These are phyloP conservation scores for Acronicta leporina DNA, from an alignment of 2,888 invertebrate genomes.

Conservation along the genomic window DNA sequence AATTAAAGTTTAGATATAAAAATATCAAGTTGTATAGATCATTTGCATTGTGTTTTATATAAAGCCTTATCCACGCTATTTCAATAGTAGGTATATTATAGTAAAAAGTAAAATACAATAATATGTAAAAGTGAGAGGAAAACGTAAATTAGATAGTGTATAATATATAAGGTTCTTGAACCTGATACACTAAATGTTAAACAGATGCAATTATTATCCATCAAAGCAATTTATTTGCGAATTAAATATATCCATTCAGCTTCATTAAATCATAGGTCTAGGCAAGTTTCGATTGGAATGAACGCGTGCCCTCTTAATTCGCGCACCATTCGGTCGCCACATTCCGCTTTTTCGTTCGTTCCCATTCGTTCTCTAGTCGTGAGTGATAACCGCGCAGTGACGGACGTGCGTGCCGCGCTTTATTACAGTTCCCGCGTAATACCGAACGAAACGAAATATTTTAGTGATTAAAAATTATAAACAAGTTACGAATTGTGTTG, in stretches of 20 bases:
- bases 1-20: no score
- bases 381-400: conserved; percentile 74
- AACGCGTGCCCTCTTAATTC: conserved; percentile 58
- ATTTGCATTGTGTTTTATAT: no score
- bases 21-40: no score
- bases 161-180: no score
- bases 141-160: no score
- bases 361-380: conserved; percentile 76
- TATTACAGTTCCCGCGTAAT: conserved; percentile 70
- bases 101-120: no score
- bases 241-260: conserved; percentile 13
- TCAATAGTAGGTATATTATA: no score
- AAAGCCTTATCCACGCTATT: no score
- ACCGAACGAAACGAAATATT: conserved; percentile 70
- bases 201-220: conserved; percentile 2
- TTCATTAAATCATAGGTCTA: conserved; percentile 41
- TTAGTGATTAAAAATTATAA: conserved; percentile 72
- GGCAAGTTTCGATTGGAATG: conserved; percentile 42
- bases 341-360: conserved; percentile 64
- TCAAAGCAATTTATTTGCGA: conserved; percentile 12
- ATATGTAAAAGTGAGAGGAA: no score
- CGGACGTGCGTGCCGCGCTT: conserved; percentile 63
- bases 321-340: conserved; percentile 67
- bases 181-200: not conserved
- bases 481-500: conserved; percentile 65